Percentiles rank a stretch among this genome's conserved stretches.
Conservation (phyloP, 2,113 vertebrate species). For the Heterotis niloticus region DNA sequence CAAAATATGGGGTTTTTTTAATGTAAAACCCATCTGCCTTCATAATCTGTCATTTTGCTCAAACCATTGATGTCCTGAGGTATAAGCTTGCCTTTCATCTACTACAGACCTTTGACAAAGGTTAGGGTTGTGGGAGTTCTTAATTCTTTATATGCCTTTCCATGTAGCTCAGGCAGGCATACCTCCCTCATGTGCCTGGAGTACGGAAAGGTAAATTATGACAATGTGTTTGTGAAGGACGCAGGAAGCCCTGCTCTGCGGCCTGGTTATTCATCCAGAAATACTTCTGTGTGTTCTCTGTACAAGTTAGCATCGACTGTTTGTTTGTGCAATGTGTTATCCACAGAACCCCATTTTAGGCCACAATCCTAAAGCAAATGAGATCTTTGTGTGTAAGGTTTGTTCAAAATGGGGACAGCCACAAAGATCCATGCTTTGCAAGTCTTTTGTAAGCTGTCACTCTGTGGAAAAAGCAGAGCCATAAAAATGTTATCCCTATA, state of each 20-base stretch:
- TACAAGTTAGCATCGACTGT: background rate
- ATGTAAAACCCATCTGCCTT: no score
- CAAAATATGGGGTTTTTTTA: no score
- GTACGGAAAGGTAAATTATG: background rate
- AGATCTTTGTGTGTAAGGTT: background rate
- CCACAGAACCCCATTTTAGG: background rate
- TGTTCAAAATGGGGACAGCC: slow-evolving; percentile 10
- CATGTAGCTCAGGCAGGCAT: background rate
- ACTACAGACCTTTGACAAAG: no score
- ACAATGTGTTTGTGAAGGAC: background rate
- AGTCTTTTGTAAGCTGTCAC: background rate
- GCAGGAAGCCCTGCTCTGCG: background rate
- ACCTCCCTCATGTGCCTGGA: background rate
- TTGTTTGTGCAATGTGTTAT: slow-evolving; percentile 1
- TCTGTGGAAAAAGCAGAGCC: background rate
- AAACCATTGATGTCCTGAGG: background rate
- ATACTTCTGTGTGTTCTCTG: background rate
- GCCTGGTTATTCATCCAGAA: background rate
- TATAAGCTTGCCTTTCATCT: no score
- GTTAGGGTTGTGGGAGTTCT: no score
- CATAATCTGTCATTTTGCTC: background rate
- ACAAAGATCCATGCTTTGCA: background rate
- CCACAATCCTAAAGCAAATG: background rate
- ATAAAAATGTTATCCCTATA: background rate
- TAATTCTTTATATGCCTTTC: background rate